Base-by-base conservation (phyloP, 1,140 invertebrate genomes). In the Coelopa frigida region DNA sequence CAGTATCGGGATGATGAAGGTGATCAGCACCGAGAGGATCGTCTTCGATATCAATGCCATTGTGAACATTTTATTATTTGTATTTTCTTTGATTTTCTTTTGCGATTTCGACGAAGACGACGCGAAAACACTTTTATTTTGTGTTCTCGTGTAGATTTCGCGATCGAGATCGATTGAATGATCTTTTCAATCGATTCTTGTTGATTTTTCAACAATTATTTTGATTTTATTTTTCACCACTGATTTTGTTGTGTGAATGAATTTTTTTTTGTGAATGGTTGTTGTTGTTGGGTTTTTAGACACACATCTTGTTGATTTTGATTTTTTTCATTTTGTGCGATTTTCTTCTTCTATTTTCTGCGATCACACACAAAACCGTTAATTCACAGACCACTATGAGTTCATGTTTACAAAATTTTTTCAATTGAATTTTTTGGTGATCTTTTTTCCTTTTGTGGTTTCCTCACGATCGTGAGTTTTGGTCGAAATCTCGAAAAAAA, bases 1-100 rank as follows among this genome's bases (percentile, higher is more conserved):
- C 41, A 83, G 71, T 40, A 82, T 80, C 42, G 79, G 77, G 66
- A 83, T 80, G 60, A 78, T 77, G 57, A 79, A 79, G 59, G 78
- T 78, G 53, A 82, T 72, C 27, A 82, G 70, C 51, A 78, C 70
- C 50, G 78, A 51, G 23, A 51, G 40, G 12, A 47, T 51, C 22
- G 44, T 47, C 36, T 51, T 46, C 10, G 49, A 51, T 33, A 51
- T 47, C 6, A 51, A 35, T 22, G 44, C 40, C 44, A 47, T 51
- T 14, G 22, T 33, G 37, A 26, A 45, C 42, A 39, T 49, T 49
- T 33, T 17, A 14, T 33, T n/a, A 33, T 33, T 33, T 33, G 5
- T 14, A 33, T n/a, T n/a, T n/a, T n/a, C n/a, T n/a, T n/a, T n/a
- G n/a, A n/a, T n/a, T n/a, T n/a, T n/a, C n/a, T n/a, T n/a, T n/a